These are phyloP conservation scores for Ammodytes marinus DNA, from an alignment of 2,113 vertebrate species.

Conservation along the genomic window DNA sequence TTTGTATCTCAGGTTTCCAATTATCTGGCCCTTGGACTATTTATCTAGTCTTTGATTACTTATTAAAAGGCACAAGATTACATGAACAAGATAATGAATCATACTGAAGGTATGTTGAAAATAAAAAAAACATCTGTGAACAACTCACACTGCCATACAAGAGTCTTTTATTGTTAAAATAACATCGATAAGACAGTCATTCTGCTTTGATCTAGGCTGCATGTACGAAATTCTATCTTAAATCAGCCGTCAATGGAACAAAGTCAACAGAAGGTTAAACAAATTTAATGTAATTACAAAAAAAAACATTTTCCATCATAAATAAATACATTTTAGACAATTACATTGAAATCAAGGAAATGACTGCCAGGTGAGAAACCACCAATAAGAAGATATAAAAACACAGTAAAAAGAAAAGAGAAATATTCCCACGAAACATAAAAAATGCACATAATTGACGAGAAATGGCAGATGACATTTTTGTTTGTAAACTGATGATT, in stretches of 20 bases:
- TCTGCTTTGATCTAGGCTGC: constrained; percentile 72
- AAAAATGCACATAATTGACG: constrained; percentile 41
- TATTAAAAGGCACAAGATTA: neutral
- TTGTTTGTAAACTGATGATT: constrained; percentile 28
- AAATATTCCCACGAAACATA: constrained; percentile 55
- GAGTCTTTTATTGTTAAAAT: constrained; percentile 86
- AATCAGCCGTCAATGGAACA: constrained; percentile 73
- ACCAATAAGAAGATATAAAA: constrained; percentile 70
- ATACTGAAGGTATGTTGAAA: neutral
- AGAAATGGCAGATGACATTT: constrained; percentile 23
- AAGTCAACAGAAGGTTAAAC: constrained; percentile 61
- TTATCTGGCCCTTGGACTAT: neutral
- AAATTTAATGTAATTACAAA: constrained; percentile 73
- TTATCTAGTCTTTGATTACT: constrained; percentile 2
- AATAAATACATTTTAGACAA: constrained; percentile 85
- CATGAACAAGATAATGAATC: neutral
- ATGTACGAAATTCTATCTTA: constrained; percentile 73
- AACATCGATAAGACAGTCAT: constrained; percentile 86
- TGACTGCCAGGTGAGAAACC: constrained; percentile 59
- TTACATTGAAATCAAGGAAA: constrained; percentile 69
- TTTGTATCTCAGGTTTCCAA: neutral
- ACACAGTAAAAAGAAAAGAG: constrained; percentile 49
- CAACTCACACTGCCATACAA: constrained; percentile 72
- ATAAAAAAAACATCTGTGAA: constrained; percentile 29
- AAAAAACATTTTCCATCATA: constrained; percentile 82